Evolutionary conservation across 2,113 vertebrate genomes (phyloP), one percentile per base, ranked within the genome.

Genomic region (Orcinus orca): DNA sequence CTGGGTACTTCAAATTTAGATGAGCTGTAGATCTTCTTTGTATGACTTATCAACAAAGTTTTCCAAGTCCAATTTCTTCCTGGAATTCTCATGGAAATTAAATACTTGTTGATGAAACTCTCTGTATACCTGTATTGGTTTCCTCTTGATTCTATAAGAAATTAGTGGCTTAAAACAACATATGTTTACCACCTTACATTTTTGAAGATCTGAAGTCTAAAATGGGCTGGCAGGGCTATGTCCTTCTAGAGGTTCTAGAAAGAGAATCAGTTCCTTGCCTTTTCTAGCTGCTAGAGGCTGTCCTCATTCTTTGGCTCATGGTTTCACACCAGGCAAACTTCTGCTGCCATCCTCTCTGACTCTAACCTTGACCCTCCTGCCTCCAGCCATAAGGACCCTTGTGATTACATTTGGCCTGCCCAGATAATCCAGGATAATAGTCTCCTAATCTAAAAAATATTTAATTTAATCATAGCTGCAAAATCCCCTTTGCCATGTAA

Each of bases 291-390:
- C 4, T 26, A 20, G 0, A 60, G 15, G 4, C 18, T 73, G 38
- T 0, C 8, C 13, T 60, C 33, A 18, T 18, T 55, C 47, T 11
- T 47, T 33, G 23, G 7, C 4, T 53, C 2, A 5, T 4, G n/a
- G 4, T 0, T 15, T 38, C 13, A 12, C 21, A 20, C 20, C 5
- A 10, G 1, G 10, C 5, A 2, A n/a, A n/a, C 21, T 29, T 55
- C 21, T 36, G 8, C 9, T 79, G 44, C 14, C 14, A 17, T 55
- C 15, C 29, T 77, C 10, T 77, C 25, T 58, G 20, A 60, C 29
- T 11, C 5, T 58, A 20, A 80, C 13, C 1, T 8, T 20, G 44
- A 55, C 17, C 31, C n/a, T 60, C 26, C 11, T 55, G 14, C 3
- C 11, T 79, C 47, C 2, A 13, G 21, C 31, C 20, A 1, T 25